These are phyloP conservation scores for Neopelma chrysocephalum DNA, from an alignment of 2,797 vertebrate species.

Conservation along the genomic window DNA sequence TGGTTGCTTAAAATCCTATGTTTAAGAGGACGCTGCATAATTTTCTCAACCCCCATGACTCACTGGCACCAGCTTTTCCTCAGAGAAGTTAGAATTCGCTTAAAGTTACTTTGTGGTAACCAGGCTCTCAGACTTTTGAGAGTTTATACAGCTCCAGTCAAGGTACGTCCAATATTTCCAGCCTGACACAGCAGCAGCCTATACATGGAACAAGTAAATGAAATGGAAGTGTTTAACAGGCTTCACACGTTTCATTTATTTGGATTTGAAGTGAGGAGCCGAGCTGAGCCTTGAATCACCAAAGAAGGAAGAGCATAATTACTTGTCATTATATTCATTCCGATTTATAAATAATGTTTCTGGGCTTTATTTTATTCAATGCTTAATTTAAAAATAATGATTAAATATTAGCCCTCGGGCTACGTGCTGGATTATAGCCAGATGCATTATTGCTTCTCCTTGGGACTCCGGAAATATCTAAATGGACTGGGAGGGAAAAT, in stretches of 20 bases:
- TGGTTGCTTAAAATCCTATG: not conserved
- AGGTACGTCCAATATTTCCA: constrained; percentile 11
- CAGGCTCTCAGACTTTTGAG: not conserved
- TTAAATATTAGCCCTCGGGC: constrained; percentile 53
- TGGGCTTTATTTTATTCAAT: constrained; percentile 42
- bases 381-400: constrained; percentile 52
- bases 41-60: not conserved
- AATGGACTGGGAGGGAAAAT: not conserved
- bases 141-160: not conserved
- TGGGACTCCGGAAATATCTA: constrained; percentile 25
- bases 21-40: not conserved
- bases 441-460: not conserved
- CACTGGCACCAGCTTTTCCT: not conserved
- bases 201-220: not conserved
- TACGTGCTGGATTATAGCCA: constrained; percentile 20
- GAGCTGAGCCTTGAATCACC: constrained; percentile 25
- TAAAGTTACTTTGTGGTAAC: not conserved
- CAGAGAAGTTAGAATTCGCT: not conserved
- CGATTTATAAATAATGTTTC: constrained; percentile 47
- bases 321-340: constrained; percentile 37
- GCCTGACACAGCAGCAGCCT: not conserved
- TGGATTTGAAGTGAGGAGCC: constrained; percentile 14
- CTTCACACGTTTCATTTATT: constrained; percentile 34
- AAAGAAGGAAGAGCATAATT: constrained; percentile 35
- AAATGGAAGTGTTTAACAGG: constrained; percentile 35